These are phyloP conservation scores for Silurus lanzhouensis DNA, from an alignment of 2,797 vertebrate species.

Conservation along the genomic window DNA sequence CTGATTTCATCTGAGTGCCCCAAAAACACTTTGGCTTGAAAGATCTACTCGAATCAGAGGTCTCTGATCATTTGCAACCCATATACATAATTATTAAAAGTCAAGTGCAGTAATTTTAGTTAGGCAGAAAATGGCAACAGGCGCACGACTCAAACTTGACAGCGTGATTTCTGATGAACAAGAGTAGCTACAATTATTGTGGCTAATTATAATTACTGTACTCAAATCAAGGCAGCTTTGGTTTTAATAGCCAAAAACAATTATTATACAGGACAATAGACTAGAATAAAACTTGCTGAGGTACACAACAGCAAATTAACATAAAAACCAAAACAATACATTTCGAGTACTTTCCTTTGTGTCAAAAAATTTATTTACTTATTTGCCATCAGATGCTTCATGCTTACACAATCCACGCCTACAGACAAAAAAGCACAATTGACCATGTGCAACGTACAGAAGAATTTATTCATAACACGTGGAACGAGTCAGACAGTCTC, in stretches of 20 bases:
- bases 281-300: neutral
- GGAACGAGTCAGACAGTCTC: neutral
- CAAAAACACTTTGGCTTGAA: neutral
- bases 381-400: constrained; percentile 32
- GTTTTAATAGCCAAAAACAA: neutral
- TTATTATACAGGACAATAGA: neutral
- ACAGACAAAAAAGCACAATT: neutral
- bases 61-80: neutral
- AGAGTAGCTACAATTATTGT: neutral
- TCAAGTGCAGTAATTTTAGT: neutral
- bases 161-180: neutral
- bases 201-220: neutral
- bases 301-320: neutral
- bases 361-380: neutral
- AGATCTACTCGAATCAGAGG: neutral
- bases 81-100: constrained; percentile 4
- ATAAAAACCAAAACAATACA: neutral
- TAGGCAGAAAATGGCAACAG: neutral
- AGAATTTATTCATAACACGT: constrained; percentile 6
- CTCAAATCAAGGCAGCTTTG: neutral
- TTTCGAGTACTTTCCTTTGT: neutral
- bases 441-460: neutral
- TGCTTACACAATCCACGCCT: constrained; percentile 14
- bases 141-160: neutral
- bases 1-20: neutral